These are phyloP conservation scores for Brachystomella parvula DNA, from an alignment of 1,140 invertebrate species.

Conservation along the genomic window DNA sequence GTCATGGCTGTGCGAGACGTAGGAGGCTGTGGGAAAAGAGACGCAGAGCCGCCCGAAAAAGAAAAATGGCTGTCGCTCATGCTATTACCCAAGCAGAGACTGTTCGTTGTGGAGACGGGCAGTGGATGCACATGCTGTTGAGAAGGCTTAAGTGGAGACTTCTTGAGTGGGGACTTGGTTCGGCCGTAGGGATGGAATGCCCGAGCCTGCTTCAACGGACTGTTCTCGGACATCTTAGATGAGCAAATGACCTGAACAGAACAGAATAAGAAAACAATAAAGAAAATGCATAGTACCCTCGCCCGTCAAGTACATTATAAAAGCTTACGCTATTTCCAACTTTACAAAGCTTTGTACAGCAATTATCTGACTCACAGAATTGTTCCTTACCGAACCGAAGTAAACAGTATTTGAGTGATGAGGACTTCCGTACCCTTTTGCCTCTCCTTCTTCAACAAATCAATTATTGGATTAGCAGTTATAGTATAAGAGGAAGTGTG, in stretches of 20 bases:
- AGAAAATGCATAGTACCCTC: neutral
- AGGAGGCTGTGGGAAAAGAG: constrained; percentile 13
- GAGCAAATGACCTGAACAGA: neutral
- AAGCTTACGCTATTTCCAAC: no score
- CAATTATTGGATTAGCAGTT: no score
- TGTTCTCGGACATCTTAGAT: constrained; percentile 8
- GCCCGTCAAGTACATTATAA: no score
- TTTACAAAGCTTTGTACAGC: no score
- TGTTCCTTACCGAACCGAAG: no score
- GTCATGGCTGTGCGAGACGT: constrained; percentile 16
- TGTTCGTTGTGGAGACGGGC: neutral
- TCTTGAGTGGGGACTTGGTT: neutral
- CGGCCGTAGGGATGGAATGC: neutral
- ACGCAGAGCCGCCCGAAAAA: constrained; percentile 24
- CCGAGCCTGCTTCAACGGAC: neutral
- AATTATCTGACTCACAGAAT: no score
- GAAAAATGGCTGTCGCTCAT: constrained; percentile 25
- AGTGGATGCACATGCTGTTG: neutral
- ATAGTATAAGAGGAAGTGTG: no score
- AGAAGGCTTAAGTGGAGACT: neutral
- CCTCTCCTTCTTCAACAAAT: no score
- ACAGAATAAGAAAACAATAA: neutral
- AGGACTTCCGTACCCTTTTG: no score
- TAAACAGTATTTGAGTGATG: no score
- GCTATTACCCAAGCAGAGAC: neutral